Evolutionary conservation across 2,888 invertebrate genomes (phyloP).

Genomic region (Hetaerina titia): DNA sequence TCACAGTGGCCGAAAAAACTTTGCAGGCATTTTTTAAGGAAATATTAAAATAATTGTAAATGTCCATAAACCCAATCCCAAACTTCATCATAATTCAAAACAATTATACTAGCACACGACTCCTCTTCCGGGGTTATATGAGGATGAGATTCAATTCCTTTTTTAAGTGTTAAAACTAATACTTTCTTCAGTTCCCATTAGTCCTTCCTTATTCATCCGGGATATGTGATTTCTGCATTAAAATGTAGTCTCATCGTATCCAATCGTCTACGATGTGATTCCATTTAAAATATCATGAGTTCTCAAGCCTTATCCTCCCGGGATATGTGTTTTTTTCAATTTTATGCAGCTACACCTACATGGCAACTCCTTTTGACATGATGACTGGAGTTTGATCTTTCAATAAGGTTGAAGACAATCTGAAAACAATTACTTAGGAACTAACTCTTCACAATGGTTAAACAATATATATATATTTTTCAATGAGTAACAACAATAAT

Average conservation of each 20-base stretch:
- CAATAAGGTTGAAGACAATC: background rate
- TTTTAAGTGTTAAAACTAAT: background rate
- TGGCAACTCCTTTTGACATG: conserved; percentile 33
- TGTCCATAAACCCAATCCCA: conserved; percentile 54
- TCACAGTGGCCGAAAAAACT: conserved; percentile 53
- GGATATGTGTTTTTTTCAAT: background rate
- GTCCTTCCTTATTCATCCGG: background rate
- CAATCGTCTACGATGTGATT: background rate
- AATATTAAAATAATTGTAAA: conserved; percentile 38
- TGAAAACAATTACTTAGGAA: conserved; percentile 47
- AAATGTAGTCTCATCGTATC: background rate
- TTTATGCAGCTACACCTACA: background rate
- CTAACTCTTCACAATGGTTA: conserved; percentile 22
- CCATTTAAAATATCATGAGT: background rate
- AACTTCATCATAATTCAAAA: conserved; percentile 51
- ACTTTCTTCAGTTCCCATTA: conserved; percentile 41
- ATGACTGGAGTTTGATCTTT: conserved; percentile 43
- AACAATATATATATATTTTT: background rate
- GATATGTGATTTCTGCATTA: background rate
- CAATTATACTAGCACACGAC: conserved; percentile 30
- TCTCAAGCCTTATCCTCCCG: background rate
- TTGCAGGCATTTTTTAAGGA: conserved; percentile 27
- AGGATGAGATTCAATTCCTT: conserved; percentile 43
- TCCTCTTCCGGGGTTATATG: background rate
- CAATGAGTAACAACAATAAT: background rate